Conservation (phyloP, 2,888 invertebrate genomes). For the Eumacrocentrus americanus region DNA sequence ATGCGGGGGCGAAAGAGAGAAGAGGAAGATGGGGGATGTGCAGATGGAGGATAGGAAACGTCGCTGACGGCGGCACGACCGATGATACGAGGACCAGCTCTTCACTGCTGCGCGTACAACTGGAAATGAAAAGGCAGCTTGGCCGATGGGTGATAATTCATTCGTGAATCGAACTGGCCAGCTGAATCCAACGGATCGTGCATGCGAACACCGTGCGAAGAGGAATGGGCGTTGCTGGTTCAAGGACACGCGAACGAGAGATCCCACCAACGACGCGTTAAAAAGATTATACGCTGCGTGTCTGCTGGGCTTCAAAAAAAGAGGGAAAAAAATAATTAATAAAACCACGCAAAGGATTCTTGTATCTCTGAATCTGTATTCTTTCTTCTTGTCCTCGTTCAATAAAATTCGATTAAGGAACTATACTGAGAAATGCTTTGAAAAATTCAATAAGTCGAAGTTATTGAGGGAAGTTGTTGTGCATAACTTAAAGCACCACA, state of each 20-base stretch:
- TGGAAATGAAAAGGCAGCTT: conserved; percentile 61
- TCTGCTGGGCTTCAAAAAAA: neutral
- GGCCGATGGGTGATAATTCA: conserved; percentile 60
- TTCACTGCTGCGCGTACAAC: conserved; percentile 51
- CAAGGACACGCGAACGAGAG: conserved; percentile 12
- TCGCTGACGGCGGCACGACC: conserved; percentile 52
- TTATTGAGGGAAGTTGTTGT: too few relatives aligned
- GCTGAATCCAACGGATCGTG: conserved; percentile 55
- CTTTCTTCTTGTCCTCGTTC: neutral
- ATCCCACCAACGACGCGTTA: conserved; percentile 20
- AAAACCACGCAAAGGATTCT: too few relatives aligned
- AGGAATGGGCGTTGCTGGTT: conserved; percentile 35
- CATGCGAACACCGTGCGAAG: conserved; percentile 16
- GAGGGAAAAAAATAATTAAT: neutral
- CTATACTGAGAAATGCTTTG: neutral
- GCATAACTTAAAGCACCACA: too few relatives aligned
- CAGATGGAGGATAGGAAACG: conserved; percentile 42
- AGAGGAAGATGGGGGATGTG: conserved; percentile 30
- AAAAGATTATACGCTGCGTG: neutral
- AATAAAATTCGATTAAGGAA: neutral
- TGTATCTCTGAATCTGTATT: neutral
- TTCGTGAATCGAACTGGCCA: conserved; percentile 61
- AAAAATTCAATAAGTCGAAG: neutral
- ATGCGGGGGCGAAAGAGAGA: conserved; percentile 19
- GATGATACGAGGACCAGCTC: conserved; percentile 40